phyloP scores from a whole-genome alignment of 2,113 vertebrate genomes.

The Gorsachius goisagi region DNA sequence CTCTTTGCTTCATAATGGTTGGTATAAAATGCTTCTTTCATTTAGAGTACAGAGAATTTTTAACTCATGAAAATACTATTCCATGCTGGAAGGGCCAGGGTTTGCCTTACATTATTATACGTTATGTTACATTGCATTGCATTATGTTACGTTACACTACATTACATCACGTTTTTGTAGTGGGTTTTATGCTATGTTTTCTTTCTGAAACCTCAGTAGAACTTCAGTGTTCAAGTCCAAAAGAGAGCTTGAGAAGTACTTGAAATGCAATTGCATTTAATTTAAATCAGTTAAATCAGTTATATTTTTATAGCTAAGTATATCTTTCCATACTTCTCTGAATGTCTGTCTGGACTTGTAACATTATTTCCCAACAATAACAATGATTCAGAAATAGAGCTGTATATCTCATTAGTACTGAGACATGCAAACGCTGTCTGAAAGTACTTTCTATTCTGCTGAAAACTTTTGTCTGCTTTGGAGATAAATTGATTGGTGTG shows the following conservation, averaged over 20 bases:
- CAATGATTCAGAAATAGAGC: background rate
- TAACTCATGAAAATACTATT: conserved; percentile 15
- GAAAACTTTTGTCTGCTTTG: background rate
- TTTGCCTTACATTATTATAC: background rate
- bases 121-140: background rate
- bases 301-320: background rate
- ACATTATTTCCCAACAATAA: background rate
- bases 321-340: background rate
- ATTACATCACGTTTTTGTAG: background rate
- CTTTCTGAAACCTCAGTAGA: background rate
- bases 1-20: background rate
- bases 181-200: background rate
- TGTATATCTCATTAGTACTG: background rate
- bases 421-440: background rate
- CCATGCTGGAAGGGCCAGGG: background rate
- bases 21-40: background rate
- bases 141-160: background rate
- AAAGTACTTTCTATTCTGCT: background rate
- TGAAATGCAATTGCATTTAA: background rate
- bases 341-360: background rate
- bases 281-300: background rate
- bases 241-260: background rate
- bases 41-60: background rate
- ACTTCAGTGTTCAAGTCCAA: background rate
- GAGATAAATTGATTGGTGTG: background rate